phyloP scores from a whole-genome alignment of 2,113 vertebrate species.

The Tupaia chinensis region DNA sequence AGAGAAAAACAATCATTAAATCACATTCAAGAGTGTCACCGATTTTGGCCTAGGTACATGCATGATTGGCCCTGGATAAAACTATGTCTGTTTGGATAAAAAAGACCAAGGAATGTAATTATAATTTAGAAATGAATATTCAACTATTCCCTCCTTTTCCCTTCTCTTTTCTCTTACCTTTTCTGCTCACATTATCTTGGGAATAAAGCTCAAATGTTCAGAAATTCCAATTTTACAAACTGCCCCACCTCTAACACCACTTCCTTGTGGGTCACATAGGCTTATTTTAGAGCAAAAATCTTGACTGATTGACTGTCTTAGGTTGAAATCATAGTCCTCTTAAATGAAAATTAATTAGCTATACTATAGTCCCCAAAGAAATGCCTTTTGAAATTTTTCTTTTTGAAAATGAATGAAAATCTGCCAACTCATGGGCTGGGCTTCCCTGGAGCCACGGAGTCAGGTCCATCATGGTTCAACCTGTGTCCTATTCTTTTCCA shows the following conservation, averaged over 20 bases:
- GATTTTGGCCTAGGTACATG: not conserved
- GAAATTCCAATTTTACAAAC: not conserved
- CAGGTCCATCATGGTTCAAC: not conserved
- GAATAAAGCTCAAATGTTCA: not conserved
- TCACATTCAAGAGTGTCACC: not conserved
- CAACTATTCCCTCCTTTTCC: not conserved
- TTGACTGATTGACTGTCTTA: not conserved
- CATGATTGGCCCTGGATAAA: not conserved
- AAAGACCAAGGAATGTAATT: not conserved
- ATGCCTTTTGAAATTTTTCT: not conserved
- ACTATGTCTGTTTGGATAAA: not conserved
- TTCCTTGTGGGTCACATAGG: not conserved
- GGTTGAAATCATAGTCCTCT: not conserved
- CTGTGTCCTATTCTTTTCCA: not conserved
- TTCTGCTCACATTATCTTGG: not conserved
- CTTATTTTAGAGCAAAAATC: conserved; percentile 38
- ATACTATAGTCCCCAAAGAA: not conserved
- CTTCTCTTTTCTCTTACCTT: not conserved
- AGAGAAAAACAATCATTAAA: not conserved
- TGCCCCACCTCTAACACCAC: not conserved
- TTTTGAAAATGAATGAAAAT: not conserved
- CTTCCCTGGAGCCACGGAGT: not conserved
- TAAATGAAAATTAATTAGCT: not conserved
- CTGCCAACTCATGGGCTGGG: not conserved
- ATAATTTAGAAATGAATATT: not conserved